phyloP scores from a whole-genome alignment of 2,797 vertebrate species.

The Sardinella longiceps region DNA sequence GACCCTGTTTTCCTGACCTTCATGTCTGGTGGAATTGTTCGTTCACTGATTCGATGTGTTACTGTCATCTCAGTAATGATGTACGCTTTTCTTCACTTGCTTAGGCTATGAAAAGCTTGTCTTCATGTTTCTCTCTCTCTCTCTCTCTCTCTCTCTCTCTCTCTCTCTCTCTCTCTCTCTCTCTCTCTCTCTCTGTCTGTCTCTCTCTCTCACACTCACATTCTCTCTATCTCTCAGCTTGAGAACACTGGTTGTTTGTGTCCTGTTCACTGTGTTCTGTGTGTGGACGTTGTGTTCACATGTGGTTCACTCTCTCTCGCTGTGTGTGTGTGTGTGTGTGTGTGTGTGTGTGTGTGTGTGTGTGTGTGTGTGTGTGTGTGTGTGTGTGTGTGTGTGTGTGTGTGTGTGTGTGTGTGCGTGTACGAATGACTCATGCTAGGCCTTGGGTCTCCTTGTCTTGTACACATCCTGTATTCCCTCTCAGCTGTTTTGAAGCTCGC shows the following conservation, averaged over 20 bases:
- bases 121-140: conserved; percentile 13
- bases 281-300: neutral
- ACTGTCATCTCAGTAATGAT: neutral
- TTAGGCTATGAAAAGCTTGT: neutral
- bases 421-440: neutral
- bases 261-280: no score
- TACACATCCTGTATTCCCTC: neutral
- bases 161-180: conserved; percentile 21
- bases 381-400: neutral
- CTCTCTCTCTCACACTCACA: neutral
- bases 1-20: neutral
- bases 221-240: neutral
- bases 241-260: no score
- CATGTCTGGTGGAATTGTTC: neutral
- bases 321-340: neutral
- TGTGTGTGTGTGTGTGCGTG: neutral
- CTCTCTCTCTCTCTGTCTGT: neutral
- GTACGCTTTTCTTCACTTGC: neutral
- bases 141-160: neutral
- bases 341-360: no score
- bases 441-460: neutral
- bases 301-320: neutral
- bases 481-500: neutral
- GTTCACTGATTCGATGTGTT: neutral
- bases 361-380: no score